Percentiles rank a stretch among this genome's conserved stretches.
These are phyloP conservation scores for Tapera naevia DNA, from an alignment of 2,797 vertebrate genomes.

Conservation along the genomic window DNA sequence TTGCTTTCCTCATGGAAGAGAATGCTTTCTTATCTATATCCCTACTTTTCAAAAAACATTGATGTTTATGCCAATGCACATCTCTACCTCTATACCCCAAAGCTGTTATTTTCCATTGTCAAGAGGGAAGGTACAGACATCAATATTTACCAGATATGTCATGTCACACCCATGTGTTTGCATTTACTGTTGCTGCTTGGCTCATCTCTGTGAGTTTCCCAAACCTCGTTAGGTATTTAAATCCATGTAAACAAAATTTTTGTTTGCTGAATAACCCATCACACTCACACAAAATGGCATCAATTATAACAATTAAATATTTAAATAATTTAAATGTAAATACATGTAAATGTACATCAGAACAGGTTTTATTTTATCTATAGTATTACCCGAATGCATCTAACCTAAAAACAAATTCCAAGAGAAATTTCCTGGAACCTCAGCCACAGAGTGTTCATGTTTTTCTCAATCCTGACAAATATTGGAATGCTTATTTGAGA, in stretches of 20 bases:
- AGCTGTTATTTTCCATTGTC: not conserved
- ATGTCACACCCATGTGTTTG: not conserved
- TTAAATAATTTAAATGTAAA: not conserved
- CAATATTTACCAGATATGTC: not conserved
- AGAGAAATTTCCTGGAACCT: not conserved
- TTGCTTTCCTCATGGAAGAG: not conserved
- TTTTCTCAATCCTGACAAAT: not conserved
- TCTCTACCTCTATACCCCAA: not conserved
- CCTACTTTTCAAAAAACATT: not conserved
- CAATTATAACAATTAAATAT: not conserved
- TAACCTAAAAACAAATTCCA: not conserved
- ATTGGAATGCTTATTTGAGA: not conserved
- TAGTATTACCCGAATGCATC: not conserved
- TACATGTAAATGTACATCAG: not conserved
- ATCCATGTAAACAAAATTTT: not conserved
- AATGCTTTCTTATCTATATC: not conserved
- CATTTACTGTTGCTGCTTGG: not conserved
- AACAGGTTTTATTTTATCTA: not conserved
- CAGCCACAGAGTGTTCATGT: not conserved
- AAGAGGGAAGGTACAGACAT: not conserved
- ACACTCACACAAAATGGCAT: not conserved
- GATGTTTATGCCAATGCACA: not conserved
- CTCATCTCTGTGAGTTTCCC: not conserved
- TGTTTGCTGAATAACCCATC: not conserved
- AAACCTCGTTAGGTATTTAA: not conserved